Evolutionary conservation across 1,140 invertebrate species (phyloP).

Genomic region (Diorhabda elongata): DNA sequence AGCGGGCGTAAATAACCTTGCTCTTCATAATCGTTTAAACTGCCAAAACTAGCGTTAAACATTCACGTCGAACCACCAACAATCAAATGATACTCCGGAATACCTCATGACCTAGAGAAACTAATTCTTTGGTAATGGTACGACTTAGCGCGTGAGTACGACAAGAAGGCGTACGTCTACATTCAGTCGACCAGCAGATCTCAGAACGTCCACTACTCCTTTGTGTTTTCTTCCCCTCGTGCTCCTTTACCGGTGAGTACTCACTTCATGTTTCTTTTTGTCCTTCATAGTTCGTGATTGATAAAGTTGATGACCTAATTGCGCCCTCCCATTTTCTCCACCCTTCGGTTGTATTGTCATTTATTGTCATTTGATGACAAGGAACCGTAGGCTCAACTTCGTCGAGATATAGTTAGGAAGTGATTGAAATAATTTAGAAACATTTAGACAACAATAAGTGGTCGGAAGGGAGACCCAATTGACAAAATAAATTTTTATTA

Average conservation of each 20-base stretch:
- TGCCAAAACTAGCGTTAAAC: constrained; percentile 7
- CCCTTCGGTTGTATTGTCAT: constrained; percentile 7
- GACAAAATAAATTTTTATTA: too few species aligned
- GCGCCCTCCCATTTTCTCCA: constrained; percentile 9
- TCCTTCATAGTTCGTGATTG: constrained; percentile 9
- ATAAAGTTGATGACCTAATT: constrained; percentile 4
- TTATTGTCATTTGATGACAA: constrained; percentile 11
- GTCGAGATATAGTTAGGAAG: not conserved
- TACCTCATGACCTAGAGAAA: constrained; percentile 19
- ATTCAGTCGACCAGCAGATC: constrained; percentile 16
- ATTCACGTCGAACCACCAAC: not conserved
- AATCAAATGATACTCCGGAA: constrained; percentile 13
- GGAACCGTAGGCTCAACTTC: not conserved
- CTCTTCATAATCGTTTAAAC: constrained; percentile 6
- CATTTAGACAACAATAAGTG: not conserved
- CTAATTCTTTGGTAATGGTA: constrained; percentile 12
- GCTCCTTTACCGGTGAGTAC: constrained; percentile 18
- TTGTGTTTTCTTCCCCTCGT: constrained; percentile 13
- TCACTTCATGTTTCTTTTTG: not conserved
- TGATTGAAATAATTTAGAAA: not conserved
- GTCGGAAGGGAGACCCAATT: not conserved
- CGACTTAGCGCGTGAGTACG: constrained; percentile 11
- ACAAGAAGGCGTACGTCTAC: not conserved
- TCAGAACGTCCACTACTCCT: constrained; percentile 18
- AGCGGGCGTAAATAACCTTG: constrained; percentile 12